Conservation (phyloP, 2,113 vertebrate species). For the Colossoma macropomum region DNA sequence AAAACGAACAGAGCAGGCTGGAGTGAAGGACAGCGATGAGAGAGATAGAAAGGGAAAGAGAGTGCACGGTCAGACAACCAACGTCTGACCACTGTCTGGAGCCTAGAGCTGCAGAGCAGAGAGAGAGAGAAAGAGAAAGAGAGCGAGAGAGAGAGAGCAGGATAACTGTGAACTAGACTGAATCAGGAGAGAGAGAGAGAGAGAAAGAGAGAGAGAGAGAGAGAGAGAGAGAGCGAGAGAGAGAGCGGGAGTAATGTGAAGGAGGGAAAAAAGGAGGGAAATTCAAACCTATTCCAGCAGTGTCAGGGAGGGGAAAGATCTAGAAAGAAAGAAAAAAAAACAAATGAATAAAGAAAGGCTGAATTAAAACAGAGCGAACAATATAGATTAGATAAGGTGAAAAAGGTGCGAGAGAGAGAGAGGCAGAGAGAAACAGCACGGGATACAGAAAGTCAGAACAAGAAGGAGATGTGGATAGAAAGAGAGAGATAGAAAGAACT, state of each 20-base stretch:
- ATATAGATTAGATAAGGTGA: conserved; percentile 14
- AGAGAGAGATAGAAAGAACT: neutral
- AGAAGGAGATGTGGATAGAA: neutral
- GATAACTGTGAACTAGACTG: no score
- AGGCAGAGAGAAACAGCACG: neutral
- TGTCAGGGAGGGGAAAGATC: neutral
- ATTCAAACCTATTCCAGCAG: conserved; percentile 44
- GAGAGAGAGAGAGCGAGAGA: conserved; percentile 40
- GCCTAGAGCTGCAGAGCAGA: conserved; percentile 45
- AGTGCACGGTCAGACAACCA: conserved; percentile 39
- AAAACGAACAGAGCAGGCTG: no score
- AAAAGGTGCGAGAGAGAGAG: conserved; percentile 22
- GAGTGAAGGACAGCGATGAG: neutral
- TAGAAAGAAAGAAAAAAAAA: neutral
- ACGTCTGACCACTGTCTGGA: conserved; percentile 56
- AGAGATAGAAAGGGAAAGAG: neutral
- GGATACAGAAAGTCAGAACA: conserved; percentile 5
- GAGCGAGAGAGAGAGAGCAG: conserved; percentile 11
- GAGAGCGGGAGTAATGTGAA: conserved; percentile 8
- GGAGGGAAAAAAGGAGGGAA: conserved; percentile 51
- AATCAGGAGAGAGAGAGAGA: neutral
- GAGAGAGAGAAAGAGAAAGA: conserved; percentile 56
- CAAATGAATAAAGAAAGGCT: conserved; percentile 10
- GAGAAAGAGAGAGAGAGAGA: conserved; percentile 1
- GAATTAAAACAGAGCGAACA: conserved; percentile 29